Evolutionary conservation across 2,797 vertebrate species (phyloP), one percentile per base, ranked within the genome.

Genomic region (Lepidocolaptes lacrymiger): DNA sequence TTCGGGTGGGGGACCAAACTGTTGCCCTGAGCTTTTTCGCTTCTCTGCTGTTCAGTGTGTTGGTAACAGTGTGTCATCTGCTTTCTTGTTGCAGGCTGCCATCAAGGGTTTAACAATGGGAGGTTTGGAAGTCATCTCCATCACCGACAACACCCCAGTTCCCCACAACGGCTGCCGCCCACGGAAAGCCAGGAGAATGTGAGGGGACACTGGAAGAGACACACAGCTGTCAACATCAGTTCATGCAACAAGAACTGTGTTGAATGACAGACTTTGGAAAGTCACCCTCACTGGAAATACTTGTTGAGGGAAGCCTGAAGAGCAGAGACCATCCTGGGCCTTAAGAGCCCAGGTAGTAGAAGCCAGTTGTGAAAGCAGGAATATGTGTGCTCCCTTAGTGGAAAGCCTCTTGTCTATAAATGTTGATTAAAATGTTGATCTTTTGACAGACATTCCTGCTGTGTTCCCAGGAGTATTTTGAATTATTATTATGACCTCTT

Each of bases 111-210:
- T 99, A 97, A 98, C 98, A 2, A 99, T 99, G 98, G 99, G 99
- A 51, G 99, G 99, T 63, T 96, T 99, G 94, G 97, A 99, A 91
- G 97, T 99, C 73, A 98, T 99, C 95, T 99, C 99, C 37, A 99
- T 99, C 98, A 99, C 99, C 0, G 99, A 99, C 98, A 98, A 99
- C 98, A 99, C 98, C 36, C 99, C 99, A 0, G 97, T 99, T 71
- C 99, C 99, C 3, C 99, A 99, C 98, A 99, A 99, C 0, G 99
- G 99, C 93, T 99, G 99, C 96, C 99, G 99, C 83, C 99, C 99
- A 26, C 98, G 98, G 85, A 99, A 99, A 96, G 98, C 97, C 73
- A 98, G 99, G 68, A 98, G 98, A 93, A 86, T 97, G 49, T 98
- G 96, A 98, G 13, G 22, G 44, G 9, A 24, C 36, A 74, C 6